phyloP scores from a whole-genome alignment of 2,797 vertebrate genomes.

The Mus minutoides region DNA sequence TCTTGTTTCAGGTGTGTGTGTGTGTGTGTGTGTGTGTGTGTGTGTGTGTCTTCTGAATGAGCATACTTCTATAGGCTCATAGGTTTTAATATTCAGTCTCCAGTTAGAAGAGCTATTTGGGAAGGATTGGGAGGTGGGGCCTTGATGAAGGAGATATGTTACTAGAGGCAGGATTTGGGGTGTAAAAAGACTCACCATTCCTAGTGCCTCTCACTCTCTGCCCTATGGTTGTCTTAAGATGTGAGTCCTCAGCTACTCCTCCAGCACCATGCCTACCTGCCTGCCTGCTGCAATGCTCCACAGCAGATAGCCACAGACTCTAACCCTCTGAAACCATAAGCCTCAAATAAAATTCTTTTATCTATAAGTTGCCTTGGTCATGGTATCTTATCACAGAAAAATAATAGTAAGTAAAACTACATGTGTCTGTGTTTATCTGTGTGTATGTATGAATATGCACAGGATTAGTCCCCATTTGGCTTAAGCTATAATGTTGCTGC shows the following conservation, averaged over 20 bases:
- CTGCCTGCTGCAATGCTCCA: background rate
- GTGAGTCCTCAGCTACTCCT: background rate
- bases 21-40: background rate
- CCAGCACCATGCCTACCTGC: background rate
- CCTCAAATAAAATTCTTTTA: background rate
- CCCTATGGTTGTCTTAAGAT: background rate
- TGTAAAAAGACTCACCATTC: background rate
- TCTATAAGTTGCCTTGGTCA: background rate
- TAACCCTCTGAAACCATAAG: background rate
- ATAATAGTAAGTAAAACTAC: background rate
- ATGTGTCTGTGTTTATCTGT: background rate
- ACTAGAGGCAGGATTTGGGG: background rate
- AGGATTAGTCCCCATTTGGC: background rate
- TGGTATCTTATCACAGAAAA: background rate
- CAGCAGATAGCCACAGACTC: too few relatives aligned
- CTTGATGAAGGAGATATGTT: background rate
- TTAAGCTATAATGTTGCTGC: background rate
- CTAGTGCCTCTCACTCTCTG: background rate
- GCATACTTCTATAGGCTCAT: background rate
- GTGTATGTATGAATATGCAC: background rate
- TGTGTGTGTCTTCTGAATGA: background rate
- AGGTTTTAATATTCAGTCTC: background rate
- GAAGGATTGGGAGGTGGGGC: background rate
- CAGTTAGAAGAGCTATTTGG: background rate
- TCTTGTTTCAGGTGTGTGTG: background rate